Conservation (phyloP, 2,797 vertebrate species). For the Paedocypris micromegethes region DNA sequence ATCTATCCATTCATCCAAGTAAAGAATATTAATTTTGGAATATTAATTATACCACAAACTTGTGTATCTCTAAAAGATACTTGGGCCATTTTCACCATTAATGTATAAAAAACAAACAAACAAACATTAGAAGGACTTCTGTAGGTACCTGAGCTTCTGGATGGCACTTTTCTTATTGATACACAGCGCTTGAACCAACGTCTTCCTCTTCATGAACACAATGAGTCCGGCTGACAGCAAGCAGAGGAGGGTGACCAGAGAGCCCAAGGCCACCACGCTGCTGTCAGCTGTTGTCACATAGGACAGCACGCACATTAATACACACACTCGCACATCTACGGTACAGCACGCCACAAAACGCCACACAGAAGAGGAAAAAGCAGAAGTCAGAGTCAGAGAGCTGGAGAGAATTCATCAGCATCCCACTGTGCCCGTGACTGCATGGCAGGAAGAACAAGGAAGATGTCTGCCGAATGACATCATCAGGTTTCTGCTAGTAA, state of each 20-base stretch:
- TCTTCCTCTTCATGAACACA: slow-evolving; percentile 83
- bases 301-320: slow-evolving; percentile 74
- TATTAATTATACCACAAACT: too few relatives aligned
- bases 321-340: slow-evolving; percentile 69
- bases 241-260: slow-evolving; percentile 76
- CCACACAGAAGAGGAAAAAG: slow-evolving; percentile 7
- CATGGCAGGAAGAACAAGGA: not conserved
- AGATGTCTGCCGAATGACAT: not conserved
- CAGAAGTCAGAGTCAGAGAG: slow-evolving; percentile 24
- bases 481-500: slow-evolving; percentile 13
- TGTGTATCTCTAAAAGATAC: too few relatives aligned
- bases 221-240: slow-evolving; percentile 71
- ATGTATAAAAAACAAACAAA: slow-evolving; percentile 3
- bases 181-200: slow-evolving; percentile 73
- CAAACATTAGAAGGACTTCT: slow-evolving; percentile 5
- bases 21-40: too few relatives aligned
- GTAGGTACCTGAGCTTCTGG: slow-evolving; percentile 84
- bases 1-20: too few relatives aligned
- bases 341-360: slow-evolving; percentile 57
- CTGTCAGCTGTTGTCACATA: slow-evolving; percentile 76
- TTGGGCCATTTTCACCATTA: not conserved
- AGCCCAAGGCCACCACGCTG: slow-evolving; percentile 68
- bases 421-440: slow-evolving; percentile 15
- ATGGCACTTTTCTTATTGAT: slow-evolving; percentile 82
- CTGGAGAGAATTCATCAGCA: slow-evolving; percentile 6